Evolutionary conservation across 30 jellyfish, hydroid and myxozoan species (phyloP).

Genomic region (Thelohanellus kitauei): DNA sequence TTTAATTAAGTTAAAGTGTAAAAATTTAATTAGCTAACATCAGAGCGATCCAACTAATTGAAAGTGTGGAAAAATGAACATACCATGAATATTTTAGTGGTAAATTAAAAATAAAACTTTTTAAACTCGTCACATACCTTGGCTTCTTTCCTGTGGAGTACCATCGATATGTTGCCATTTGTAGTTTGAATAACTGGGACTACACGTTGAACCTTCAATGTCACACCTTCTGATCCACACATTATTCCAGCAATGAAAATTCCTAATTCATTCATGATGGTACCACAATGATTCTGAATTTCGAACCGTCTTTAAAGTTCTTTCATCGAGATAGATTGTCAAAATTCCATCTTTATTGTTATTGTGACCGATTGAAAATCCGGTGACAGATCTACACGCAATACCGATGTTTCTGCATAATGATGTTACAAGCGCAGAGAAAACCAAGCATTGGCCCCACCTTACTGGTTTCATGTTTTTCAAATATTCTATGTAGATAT

Average conservation of each 20-base stretch:
- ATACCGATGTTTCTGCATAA: not conserved
- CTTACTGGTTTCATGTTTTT: constrained; percentile 1
- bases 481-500: constrained; percentile 28
- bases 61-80: too few species aligned
- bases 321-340: not conserved
- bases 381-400: not conserved
- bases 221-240: too few species aligned
- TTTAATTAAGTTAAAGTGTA: too few species aligned
- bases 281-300: too few species aligned
- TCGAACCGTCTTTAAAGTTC: too few species aligned
- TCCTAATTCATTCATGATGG: not conserved
- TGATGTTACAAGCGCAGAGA: not conserved
- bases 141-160: not conserved
- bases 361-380: not conserved
- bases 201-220: too few species aligned
- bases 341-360: not conserved
- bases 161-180: not conserved
- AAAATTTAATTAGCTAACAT: too few species aligned
- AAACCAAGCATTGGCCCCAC: not conserved
- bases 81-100: too few species aligned
- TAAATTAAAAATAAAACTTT: too few species aligned
- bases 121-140: too few species aligned
- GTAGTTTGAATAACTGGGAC: too few species aligned
- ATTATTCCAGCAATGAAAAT: not conserved
- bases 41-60: too few species aligned